These are phyloP conservation scores for Odobenus rosmarus DNA, from an alignment of 2,113 vertebrate species.

Conservation along the genomic window DNA sequence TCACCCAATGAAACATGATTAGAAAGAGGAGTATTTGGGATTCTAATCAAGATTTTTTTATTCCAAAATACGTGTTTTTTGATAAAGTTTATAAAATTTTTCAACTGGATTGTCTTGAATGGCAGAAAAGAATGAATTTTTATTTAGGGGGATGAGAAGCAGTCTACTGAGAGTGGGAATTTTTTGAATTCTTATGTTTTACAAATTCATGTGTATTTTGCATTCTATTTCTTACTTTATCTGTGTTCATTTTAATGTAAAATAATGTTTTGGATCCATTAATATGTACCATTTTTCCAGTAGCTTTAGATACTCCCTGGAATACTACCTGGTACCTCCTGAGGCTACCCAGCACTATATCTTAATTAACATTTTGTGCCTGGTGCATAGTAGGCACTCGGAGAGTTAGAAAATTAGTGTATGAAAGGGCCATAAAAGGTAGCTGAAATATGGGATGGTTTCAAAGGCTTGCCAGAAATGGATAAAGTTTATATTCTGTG, in stretches of 20 bases:
- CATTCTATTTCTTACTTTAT: neutral
- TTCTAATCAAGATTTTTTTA: slow-evolving; percentile 18
- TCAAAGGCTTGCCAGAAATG: neutral
- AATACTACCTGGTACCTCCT: neutral
- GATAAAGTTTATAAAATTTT: neutral
- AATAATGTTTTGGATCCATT: neutral
- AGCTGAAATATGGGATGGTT: neutral
- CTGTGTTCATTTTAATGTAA: neutral
- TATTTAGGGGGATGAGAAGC: neutral
- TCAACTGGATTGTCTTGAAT: neutral
- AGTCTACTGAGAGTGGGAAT: neutral
- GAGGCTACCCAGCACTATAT: neutral
- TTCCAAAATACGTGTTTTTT: slow-evolving; percentile 22
- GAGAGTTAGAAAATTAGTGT: neutral
- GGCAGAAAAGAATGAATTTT: slow-evolving; percentile 31
- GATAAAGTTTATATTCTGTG: neutral
- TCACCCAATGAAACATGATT: neutral
- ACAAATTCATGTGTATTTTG: neutral
- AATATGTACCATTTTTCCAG: neutral
- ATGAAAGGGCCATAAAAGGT: neutral
- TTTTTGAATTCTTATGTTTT: neutral
- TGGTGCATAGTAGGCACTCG: neutral
- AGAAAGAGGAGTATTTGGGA: neutral
- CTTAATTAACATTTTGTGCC: neutral
- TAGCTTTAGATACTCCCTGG: neutral